Percentiles rank a stretch among this genome's conserved stretches.
Conservation (phyloP, 2,797 vertebrate genomes). For the Hyperoplus lanceolatus region DNA sequence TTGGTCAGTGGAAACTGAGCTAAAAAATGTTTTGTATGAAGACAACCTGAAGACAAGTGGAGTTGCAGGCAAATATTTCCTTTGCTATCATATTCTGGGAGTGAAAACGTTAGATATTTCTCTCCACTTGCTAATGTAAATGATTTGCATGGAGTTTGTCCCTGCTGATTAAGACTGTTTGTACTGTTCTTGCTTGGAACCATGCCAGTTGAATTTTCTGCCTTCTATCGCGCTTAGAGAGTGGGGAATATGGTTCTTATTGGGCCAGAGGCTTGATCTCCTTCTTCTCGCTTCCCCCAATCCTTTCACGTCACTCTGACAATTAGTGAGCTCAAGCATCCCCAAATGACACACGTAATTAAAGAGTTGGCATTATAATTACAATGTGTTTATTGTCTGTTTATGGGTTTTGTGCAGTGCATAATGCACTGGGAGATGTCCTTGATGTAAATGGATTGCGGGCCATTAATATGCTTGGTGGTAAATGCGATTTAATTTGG, state of each 20-base stretch:
- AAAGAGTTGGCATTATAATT: slow-evolving; percentile 81
- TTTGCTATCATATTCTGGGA: slow-evolving; percentile 45
- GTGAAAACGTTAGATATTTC: slow-evolving; percentile 54
- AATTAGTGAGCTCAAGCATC: slow-evolving; percentile 73
- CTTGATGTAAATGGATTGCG: slow-evolving; percentile 74
- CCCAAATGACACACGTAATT: slow-evolving; percentile 78
- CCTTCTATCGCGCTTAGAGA: slow-evolving; percentile 72
- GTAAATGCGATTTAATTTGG: slow-evolving; percentile 72
- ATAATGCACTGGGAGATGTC: slow-evolving; percentile 60
- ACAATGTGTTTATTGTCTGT: slow-evolving; percentile 80
- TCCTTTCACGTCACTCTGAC: slow-evolving; percentile 72
- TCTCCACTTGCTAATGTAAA: slow-evolving; percentile 69
- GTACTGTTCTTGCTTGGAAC: slow-evolving; percentile 74
- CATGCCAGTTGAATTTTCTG: slow-evolving; percentile 79
- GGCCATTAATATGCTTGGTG: slow-evolving; percentile 64
- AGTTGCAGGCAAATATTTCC: slow-evolving; percentile 19
- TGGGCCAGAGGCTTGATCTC: slow-evolving; percentile 71
- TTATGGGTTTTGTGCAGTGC: slow-evolving; percentile 69
- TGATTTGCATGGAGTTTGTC: slow-evolving; percentile 76
- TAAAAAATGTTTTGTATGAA: background rate
- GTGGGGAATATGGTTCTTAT: slow-evolving; percentile 71
- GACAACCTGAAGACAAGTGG: slow-evolving; percentile 18
- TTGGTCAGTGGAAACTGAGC: background rate
- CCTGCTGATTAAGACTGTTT: slow-evolving; percentile 76
- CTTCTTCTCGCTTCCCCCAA: slow-evolving; percentile 57